Evolutionary conservation across 1,140 invertebrate species (phyloP).

Genomic region (Paralvinella palmiformis): DNA sequence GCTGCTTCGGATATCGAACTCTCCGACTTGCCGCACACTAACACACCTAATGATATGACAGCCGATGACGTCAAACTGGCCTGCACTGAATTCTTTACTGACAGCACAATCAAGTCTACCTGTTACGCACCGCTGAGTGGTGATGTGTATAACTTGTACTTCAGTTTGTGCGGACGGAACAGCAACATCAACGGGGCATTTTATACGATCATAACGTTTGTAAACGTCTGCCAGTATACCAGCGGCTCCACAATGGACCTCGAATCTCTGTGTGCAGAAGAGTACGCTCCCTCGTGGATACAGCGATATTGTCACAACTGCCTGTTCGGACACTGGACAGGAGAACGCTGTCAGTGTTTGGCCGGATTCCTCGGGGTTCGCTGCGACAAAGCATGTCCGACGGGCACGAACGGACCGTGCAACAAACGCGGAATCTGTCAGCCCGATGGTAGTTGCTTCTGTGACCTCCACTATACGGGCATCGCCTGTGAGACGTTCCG

Average conservation of each 20-base stretch:
- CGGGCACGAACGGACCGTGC: constrained; percentile 22
- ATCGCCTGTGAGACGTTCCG: constrained; percentile 12
- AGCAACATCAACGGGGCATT: constrained; percentile 14
- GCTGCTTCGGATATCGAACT: constrained; percentile 21
- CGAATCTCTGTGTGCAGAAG: constrained; percentile 14
- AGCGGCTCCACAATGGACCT: neutral
- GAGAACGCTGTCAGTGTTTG: constrained; percentile 21
- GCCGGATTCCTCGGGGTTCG: constrained; percentile 24
- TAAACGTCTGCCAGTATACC: constrained; percentile 16
- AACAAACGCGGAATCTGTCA: constrained; percentile 24
- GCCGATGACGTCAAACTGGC: neutral
- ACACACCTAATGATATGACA: neutral
- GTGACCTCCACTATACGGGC: constrained; percentile 27
- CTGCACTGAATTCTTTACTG: neutral
- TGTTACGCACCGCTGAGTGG: constrained; percentile 4
- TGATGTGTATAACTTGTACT: neutral
- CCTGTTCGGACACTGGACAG: constrained; percentile 20
- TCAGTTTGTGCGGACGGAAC: neutral
- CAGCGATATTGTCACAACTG: constrained; percentile 22
- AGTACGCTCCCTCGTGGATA: constrained; percentile 22
- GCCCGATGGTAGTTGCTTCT: constrained; percentile 23
- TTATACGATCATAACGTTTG: constrained; percentile 22
- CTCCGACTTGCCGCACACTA: neutral
- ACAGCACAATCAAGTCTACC: neutral
- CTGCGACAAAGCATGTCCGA: constrained; percentile 25